phyloP scores from a whole-genome alignment of 2,888 invertebrate genomes.

The Philonicus albiceps region DNA sequence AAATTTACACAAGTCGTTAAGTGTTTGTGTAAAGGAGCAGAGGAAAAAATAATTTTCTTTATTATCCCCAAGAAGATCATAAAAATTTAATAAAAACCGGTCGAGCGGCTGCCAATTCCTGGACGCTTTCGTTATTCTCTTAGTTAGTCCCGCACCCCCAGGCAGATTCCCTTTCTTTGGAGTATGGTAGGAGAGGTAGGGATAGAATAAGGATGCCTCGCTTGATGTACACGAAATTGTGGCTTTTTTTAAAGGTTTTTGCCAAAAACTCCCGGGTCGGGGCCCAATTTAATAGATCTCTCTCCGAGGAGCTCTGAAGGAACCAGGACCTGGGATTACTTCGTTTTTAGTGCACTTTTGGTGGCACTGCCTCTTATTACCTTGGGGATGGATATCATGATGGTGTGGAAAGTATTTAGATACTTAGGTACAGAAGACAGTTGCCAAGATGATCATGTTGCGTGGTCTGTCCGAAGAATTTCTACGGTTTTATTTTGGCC shows the following conservation, averaged over 20 bases:
- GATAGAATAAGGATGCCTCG: slow-evolving; percentile 5
- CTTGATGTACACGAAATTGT: not conserved
- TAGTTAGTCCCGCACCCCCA: slow-evolving; percentile 9
- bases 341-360: not conserved
- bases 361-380: not conserved
- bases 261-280: not conserved
- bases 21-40: slow-evolving; percentile 1
- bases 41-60: slow-evolving; percentile 35
- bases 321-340: not conserved
- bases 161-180: not conserved
- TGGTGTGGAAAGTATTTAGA: not conserved
- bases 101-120: slow-evolving; percentile 12
- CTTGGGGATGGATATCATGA: not conserved
- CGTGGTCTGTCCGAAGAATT: not conserved
- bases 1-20: slow-evolving; percentile 27
- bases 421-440: not conserved
- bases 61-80: slow-evolving; percentile 34
- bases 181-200: too few species aligned
- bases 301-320: slow-evolving; percentile 2
- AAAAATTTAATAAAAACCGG: slow-evolving; percentile 36
- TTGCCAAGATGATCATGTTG: not conserved
- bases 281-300: slow-evolving; percentile 27
- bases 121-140: slow-evolving; percentile 17
- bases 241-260: slow-evolving; percentile 27
- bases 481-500: not conserved